Evolutionary conservation across 2,113 vertebrate species (phyloP).

Genomic region (human): GRCh38 chr19:1185001-1185500

Average conservation of each 20-base stretch:
- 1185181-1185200: background rate
- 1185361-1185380: too few relatives aligned
- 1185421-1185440: too few relatives aligned
- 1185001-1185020: background rate
- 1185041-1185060: background rate
- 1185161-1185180: background rate
- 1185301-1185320: too few relatives aligned
- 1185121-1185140: background rate
- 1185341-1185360: too few relatives aligned
- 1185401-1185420: too few relatives aligned
- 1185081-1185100: background rate
- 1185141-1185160: background rate
- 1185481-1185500: too few relatives aligned
- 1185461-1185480: too few relatives aligned
- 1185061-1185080: background rate
- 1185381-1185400: too few relatives aligned
- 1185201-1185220: background rate
- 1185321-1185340: too few relatives aligned
- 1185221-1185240: background rate
- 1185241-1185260: too few relatives aligned
- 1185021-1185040: background rate
- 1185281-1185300: fast-evolving
- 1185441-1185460: too few relatives aligned
- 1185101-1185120: background rate
- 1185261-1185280: too few relatives aligned